These are phyloP conservation scores for Dryadula phaetusa DNA, from an alignment of 2,888 invertebrate genomes.

Conservation along the genomic window DNA sequence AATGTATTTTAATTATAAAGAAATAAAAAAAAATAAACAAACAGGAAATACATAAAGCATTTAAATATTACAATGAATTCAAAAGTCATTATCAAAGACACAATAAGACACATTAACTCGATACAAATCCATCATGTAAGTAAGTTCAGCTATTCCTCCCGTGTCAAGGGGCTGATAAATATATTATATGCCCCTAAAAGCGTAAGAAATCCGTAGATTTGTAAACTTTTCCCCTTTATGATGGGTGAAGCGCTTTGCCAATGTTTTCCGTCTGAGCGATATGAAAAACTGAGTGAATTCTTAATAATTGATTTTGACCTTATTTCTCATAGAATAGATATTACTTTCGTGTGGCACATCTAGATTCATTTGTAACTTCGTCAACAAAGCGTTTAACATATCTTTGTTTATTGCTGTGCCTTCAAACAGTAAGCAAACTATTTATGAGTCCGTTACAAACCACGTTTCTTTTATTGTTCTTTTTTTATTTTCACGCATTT, in stretches of 20 bases:
- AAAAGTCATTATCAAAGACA: conserved; percentile 26
- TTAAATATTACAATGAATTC: background rate
- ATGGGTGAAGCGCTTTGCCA: conserved; percentile 73
- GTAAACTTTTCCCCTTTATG: conserved; percentile 83
- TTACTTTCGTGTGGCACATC: conserved; percentile 45
- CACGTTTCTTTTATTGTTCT: conserved; percentile 44
- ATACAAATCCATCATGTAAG: conserved; percentile 69
- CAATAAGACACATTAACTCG: conserved; percentile 66
- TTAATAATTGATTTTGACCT: conserved; percentile 51
- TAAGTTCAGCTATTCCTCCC: conserved; percentile 74
- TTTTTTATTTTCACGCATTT: conserved; percentile 40
- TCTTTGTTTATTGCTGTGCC: conserved; percentile 70
- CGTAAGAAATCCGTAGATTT: conserved; percentile 82
- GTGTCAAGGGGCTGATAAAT: conserved; percentile 82
- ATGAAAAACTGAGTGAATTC: conserved; percentile 71
- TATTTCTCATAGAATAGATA: conserved; percentile 48
- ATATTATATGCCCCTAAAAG: conserved; percentile 80
- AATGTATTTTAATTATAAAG: background rate
- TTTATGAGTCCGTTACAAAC: conserved; percentile 65
- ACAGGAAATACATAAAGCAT: no score
- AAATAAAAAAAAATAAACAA: no score
- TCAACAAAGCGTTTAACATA: conserved; percentile 71
- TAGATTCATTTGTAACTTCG: conserved; percentile 74
- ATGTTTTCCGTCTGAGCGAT: conserved; percentile 77
- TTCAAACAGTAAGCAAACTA: conserved; percentile 67